Evolutionary conservation across 2,888 invertebrate genomes (phyloP).

Genomic region (Napeogenes inachia): DNA sequence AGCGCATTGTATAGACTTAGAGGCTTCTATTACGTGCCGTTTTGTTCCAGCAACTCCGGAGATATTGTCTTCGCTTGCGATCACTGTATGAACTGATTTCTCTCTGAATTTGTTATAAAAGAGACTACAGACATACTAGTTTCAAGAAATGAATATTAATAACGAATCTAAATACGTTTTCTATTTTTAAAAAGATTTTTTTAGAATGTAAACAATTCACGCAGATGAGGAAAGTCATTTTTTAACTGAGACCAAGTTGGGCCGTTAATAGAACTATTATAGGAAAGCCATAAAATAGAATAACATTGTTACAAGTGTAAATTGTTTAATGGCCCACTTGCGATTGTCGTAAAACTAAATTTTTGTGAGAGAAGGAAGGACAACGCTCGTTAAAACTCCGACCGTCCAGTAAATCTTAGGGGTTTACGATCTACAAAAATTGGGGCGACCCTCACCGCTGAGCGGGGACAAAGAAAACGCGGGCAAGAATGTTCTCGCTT

Average conservation of each 20-base stretch:
- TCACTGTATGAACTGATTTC: slow-evolving; percentile 24
- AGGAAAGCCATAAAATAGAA: slow-evolving; percentile 32
- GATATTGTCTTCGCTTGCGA: slow-evolving; percentile 51
- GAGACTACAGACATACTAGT: background rate
- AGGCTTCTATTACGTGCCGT: slow-evolving; percentile 55
- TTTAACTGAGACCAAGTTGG: slow-evolving; percentile 1
- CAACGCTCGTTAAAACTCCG: slow-evolving; percentile 68
- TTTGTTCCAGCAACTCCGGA: slow-evolving; percentile 51
- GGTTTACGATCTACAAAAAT: slow-evolving; percentile 72
- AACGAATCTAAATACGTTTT: background rate
- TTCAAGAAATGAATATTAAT: too few relatives aligned
- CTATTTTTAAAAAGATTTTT: background rate
- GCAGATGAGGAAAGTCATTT: background rate
- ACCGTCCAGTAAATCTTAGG: slow-evolving; percentile 69
- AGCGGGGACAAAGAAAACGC: slow-evolving; percentile 16
- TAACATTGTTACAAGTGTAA: slow-evolving; percentile 46
- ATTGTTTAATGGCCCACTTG: slow-evolving; percentile 61
- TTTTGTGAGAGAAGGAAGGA: slow-evolving; percentile 46
- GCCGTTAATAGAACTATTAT: slow-evolving; percentile 19
- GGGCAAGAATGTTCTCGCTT: slow-evolving; percentile 20
- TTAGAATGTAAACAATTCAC: too few relatives aligned
- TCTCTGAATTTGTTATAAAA: slow-evolving; percentile 17
- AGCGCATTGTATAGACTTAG: slow-evolving; percentile 66
- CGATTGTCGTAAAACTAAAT: slow-evolving; percentile 69
- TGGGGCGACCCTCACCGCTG: slow-evolving; percentile 37